Evolutionary conservation across 2,113 vertebrate species (phyloP).

Genomic region (Menidia beryllina): DNA sequence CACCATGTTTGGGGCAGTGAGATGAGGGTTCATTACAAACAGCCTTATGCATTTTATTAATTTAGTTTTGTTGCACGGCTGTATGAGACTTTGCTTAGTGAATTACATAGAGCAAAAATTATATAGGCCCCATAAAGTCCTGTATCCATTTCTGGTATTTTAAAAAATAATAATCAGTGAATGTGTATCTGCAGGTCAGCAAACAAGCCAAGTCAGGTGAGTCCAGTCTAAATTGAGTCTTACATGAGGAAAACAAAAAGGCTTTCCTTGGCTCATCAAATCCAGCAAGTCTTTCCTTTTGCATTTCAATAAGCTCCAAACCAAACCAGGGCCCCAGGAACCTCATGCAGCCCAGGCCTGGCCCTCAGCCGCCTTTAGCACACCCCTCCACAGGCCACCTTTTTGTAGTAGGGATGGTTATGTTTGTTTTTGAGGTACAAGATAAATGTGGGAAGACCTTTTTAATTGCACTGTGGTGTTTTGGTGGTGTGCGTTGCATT

Average conservation of each 20-base stretch:
- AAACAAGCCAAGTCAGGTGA: constrained; percentile 56
- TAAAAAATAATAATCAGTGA: neutral
- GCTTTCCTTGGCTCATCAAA: constrained; percentile 72
- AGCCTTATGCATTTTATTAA: no score
- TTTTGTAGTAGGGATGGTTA: constrained; percentile 26
- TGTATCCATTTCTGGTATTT: no score
- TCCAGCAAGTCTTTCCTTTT: constrained; percentile 45
- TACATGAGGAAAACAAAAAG: constrained; percentile 72
- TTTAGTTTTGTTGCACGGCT: neutral
- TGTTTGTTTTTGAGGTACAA: constrained; percentile 42
- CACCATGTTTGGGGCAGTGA: neutral
- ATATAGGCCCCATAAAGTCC: no score
- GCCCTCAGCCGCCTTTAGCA: constrained; percentile 38
- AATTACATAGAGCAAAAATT: neutral
- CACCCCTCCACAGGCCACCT: constrained; percentile 42
- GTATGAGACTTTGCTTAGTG: no score
- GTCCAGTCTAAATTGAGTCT: constrained; percentile 52
- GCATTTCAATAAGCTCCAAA: constrained; percentile 80
- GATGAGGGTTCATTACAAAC: no score
- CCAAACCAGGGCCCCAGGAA: constrained; percentile 57
- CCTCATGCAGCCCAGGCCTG: constrained; percentile 48
- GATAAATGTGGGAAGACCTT: constrained; percentile 27
- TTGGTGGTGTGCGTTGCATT: constrained; percentile 15
- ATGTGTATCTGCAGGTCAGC: constrained; percentile 40
- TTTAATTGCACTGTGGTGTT: constrained; percentile 31